Percentiles rank a stretch among this genome's conserved stretches.
These are phyloP conservation scores for Diacarnus erythraeanus DNA, from an alignment of 37 sponge, comb jelly and placozoan species.

Conservation along the genomic window DNA sequence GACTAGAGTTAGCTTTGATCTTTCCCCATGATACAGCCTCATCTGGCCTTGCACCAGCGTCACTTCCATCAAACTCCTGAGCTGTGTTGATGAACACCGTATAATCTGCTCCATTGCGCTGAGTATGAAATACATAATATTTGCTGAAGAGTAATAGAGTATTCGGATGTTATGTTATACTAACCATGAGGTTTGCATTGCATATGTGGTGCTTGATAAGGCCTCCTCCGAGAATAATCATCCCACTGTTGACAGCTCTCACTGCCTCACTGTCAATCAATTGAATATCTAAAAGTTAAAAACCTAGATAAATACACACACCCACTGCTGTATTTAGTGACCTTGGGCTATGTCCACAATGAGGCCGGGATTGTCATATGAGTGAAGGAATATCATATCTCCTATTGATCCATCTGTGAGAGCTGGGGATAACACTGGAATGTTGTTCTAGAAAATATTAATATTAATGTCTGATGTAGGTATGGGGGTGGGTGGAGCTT, in stretches of 20 bases:
- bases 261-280: constrained; percentile 80
- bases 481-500: too few species aligned
- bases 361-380: constrained; percentile 90
- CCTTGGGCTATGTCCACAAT: constrained; percentile 92
- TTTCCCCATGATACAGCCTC: constrained; percentile 99
- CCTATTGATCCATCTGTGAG: constrained; percentile 97
- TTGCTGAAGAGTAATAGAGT: neutral
- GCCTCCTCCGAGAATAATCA: constrained; percentile 98
- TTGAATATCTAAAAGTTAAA: constrained; percentile 77
- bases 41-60: constrained; percentile 96
- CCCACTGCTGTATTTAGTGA: constrained; percentile 8
- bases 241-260: constrained; percentile 86
- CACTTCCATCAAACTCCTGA: constrained; percentile 98
- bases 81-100: constrained; percentile 97
- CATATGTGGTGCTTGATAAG: constrained; percentile 97
- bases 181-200: constrained; percentile 97
- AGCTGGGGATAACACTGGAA: constrained; percentile 98
- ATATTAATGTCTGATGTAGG: too few species aligned
- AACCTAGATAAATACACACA: too few species aligned
- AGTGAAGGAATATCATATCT: constrained; percentile 95
- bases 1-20: constrained; percentile 77
- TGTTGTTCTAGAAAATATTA: constrained; percentile 95
- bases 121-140: neutral
- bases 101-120: constrained; percentile 98
- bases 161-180: too few species aligned